These are phyloP conservation scores for Amphimedon queenslandica DNA, from an alignment of 37 sponge, comb jelly and placozoan species.

Conservation along the genomic window DNA sequence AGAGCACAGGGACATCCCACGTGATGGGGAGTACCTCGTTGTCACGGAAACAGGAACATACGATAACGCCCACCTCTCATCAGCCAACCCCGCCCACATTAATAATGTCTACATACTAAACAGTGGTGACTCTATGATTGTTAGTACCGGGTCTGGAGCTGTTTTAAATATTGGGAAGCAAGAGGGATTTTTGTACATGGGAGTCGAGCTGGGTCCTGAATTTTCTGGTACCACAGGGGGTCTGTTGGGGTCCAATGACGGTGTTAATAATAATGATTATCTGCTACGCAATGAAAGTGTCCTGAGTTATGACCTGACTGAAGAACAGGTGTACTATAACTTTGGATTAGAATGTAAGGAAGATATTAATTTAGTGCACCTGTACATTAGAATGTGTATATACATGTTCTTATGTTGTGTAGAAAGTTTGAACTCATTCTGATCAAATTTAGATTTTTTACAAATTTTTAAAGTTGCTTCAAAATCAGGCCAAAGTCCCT, in stretches of 20 bases:
- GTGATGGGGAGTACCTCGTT: not conserved
- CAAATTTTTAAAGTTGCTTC: too few relatives aligned
- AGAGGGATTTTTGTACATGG: not conserved
- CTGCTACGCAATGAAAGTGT: conserved; percentile 24
- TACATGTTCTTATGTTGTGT: too few relatives aligned
- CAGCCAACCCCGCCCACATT: not conserved
- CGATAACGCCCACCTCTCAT: not conserved
- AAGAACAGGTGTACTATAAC: conserved; percentile 35
- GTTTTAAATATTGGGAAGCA: conserved; percentile 16
- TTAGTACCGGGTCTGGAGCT: conserved; percentile 21
- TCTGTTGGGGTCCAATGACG: conserved; percentile 50
- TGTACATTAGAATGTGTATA: too few relatives aligned
- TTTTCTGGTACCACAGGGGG: conserved; percentile 32
- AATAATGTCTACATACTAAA: conserved; percentile 8
- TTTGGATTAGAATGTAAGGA: conserved; percentile 63
- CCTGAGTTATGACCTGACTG: conserved; percentile 13
- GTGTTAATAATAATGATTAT: conserved; percentile 43
- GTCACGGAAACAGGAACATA: conserved; percentile 5
- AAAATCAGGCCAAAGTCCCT: too few relatives aligned
- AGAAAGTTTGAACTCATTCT: too few relatives aligned
- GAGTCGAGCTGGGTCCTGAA: not conserved
- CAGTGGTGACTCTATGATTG: not conserved
- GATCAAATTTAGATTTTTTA: too few relatives aligned
- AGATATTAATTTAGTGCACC: too few relatives aligned
- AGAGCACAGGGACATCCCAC: not conserved